Percentiles rank a stretch among this genome's conserved stretches.
These are phyloP conservation scores for Plestiodon gilberti DNA, from an alignment of 2,113 vertebrate species.

Conservation along the genomic window DNA sequence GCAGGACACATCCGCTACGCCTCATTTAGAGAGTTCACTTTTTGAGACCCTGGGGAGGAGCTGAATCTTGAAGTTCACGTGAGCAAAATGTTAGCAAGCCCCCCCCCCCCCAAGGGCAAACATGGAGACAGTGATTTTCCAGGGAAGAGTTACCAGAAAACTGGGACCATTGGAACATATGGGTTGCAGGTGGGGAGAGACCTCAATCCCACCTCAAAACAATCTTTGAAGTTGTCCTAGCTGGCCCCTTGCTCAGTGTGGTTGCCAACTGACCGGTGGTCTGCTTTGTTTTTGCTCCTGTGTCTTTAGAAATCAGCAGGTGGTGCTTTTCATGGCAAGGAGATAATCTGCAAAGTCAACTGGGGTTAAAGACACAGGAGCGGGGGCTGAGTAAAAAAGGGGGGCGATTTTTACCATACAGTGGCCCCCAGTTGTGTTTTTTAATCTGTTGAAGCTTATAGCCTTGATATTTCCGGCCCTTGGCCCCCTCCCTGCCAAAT, in stretches of 20 bases:
- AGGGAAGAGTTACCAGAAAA: too few species aligned
- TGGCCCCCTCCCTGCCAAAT: neutral
- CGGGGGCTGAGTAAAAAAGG: neutral
- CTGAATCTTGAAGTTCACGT: too few species aligned
- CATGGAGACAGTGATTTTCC: too few species aligned
- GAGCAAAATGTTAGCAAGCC: too few species aligned
- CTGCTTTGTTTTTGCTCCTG: neutral
- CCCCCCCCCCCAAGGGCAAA: too few species aligned
- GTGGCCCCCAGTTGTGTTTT: neutral
- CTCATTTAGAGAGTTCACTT: too few species aligned
- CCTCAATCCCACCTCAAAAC: neutral
- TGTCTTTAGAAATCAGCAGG: neutral
- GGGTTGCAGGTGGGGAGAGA: neutral
- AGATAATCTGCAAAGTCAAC: neutral
- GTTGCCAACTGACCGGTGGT: neutral
- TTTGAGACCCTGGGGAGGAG: too few species aligned
- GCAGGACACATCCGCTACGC: too few species aligned
- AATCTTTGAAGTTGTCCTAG: neutral
- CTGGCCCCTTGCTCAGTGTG: too few species aligned
- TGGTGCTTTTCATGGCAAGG: too few species aligned
- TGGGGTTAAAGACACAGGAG: neutral
- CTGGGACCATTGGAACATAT: too few species aligned
- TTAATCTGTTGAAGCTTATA: too few species aligned
- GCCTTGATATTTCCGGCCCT: neutral
- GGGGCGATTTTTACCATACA: neutral